Evolutionary conservation across 2,113 vertebrate genomes (phyloP).

Genomic region (Pyxicephalus adspersus): DNA sequence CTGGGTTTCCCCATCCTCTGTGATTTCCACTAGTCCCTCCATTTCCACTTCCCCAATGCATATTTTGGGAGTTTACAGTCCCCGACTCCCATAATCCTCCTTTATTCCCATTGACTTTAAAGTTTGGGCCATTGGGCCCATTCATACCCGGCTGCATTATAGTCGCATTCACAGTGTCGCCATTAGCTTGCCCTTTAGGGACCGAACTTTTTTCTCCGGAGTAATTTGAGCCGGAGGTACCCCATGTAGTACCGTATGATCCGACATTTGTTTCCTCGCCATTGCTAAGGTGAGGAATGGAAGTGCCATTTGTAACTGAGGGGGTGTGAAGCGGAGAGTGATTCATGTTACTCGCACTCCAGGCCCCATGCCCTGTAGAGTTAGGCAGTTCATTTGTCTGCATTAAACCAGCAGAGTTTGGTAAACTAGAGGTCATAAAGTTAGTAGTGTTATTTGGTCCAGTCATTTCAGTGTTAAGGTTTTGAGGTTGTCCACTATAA

Average conservation of each 20-base stretch:
- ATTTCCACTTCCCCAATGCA: slow-evolving; percentile 78
- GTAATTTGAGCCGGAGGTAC: slow-evolving; percentile 82
- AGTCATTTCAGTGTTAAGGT: slow-evolving; percentile 95
- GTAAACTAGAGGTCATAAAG: slow-evolving; percentile 98
- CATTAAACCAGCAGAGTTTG: slow-evolving; percentile 93
- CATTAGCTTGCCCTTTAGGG: slow-evolving; percentile 82
- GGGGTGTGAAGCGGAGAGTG: slow-evolving; percentile 85
- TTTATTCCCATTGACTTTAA: slow-evolving; percentile 83
- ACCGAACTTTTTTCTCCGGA: slow-evolving; percentile 87
- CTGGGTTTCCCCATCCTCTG: slow-evolving; percentile 83
- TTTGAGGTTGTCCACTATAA: slow-evolving; percentile 89
- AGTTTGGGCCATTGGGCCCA: slow-evolving; percentile 82
- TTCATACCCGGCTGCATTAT: slow-evolving; percentile 85
- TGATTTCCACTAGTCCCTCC: slow-evolving; percentile 75
- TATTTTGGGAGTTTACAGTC: slow-evolving; percentile 72
- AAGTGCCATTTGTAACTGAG: slow-evolving; percentile 86
- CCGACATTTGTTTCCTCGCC: slow-evolving; percentile 80
- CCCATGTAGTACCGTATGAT: slow-evolving; percentile 89
- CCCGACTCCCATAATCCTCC: slow-evolving; percentile 86
- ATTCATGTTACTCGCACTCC: slow-evolving; percentile 82
- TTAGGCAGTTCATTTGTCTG: slow-evolving; percentile 84
- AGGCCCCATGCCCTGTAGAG: slow-evolving; percentile 77
- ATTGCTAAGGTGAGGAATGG: slow-evolving; percentile 83
- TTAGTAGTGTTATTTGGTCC: slow-evolving; percentile 98
- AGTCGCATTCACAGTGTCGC: slow-evolving; percentile 98